phyloP scores from a whole-genome alignment of 37 sponge, comb jelly and placozoan genomes.

The Crambe crambe region DNA sequence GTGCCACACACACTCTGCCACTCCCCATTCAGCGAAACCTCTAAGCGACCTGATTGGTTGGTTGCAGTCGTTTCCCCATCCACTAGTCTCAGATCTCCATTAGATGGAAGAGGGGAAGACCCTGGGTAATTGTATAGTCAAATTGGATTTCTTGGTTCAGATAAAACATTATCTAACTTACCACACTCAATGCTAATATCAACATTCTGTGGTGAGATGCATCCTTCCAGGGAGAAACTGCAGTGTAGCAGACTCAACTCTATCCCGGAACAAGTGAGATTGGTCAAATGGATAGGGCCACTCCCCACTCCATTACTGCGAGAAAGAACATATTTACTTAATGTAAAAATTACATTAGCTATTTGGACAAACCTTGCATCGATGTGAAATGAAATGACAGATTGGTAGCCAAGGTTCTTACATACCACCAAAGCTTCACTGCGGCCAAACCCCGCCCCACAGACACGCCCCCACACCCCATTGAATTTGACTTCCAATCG shows the following conservation, averaged over 20 bases:
- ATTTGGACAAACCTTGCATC: not conserved
- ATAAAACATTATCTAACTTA: not conserved
- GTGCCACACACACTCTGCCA: conserved; percentile 60
- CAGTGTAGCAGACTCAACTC: conserved; percentile 33
- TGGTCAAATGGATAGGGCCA: conserved; percentile 26
- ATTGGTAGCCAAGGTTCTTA: conserved; percentile 15
- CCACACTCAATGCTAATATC: not conserved
- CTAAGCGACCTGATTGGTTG: conserved; percentile 29
- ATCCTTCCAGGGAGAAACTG: too few relatives aligned
- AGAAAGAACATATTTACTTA: not conserved
- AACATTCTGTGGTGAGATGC: not conserved
- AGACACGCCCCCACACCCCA: conserved; percentile 24
- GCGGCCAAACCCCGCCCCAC: not conserved
- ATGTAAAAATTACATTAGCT: not conserved
- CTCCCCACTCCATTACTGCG: not conserved
- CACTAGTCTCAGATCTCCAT: conserved; percentile 11
- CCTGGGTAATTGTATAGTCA: not conserved
- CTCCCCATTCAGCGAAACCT: conserved; percentile 32
- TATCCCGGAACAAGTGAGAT: conserved; percentile 27
- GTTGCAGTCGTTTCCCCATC: not conserved
- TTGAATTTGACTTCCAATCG: conserved; percentile 33
- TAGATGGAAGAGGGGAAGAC: not conserved
- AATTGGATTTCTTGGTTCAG: not conserved
- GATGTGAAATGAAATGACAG: not conserved
- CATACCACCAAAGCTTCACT: conserved; percentile 36